Evolutionary conservation across 2,888 invertebrate species (phyloP).

Genomic region (Chironomus riparius): DNA sequence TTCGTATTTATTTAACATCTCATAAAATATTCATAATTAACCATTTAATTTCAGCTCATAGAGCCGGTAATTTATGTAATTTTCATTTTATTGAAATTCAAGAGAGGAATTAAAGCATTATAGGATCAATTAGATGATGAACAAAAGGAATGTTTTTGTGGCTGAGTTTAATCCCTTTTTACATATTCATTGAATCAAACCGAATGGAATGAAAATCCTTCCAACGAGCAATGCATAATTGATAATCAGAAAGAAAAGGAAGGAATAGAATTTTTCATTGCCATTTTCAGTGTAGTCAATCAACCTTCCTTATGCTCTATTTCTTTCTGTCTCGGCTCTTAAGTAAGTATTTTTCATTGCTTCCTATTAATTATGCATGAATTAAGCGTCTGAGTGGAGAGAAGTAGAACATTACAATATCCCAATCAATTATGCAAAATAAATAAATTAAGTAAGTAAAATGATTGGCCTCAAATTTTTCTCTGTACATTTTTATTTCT

Average conservation of each 20-base stretch:
- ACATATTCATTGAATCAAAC: slow-evolving; percentile 18
- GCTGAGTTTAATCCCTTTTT: slow-evolving; percentile 3
- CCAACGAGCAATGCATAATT: slow-evolving; percentile 8
- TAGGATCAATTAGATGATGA: slow-evolving; percentile 11
- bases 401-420: background rate
- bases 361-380: background rate
- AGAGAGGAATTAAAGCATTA: background rate
- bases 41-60: too few species aligned
- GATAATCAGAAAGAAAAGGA: background rate
- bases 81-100: background rate
- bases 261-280: background rate
- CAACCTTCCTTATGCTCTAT: background rate
- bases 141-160: background rate
- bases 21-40: too few species aligned
- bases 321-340: background rate
- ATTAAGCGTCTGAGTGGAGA: slow-evolving; percentile 4
- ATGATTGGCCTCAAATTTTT: background rate
- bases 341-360: background rate
- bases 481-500: too few species aligned
- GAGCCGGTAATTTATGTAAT: background rate
- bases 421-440: slow-evolving; percentile 22
- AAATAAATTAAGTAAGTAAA: slow-evolving; percentile 13
- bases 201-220: slow-evolving; percentile 3
- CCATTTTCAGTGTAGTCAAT: background rate
- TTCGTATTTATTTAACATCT: too few species aligned